These are phyloP conservation scores for Achatina immaculata DNA, from an alignment of 1,140 invertebrate genomes.

Conservation along the genomic window DNA sequence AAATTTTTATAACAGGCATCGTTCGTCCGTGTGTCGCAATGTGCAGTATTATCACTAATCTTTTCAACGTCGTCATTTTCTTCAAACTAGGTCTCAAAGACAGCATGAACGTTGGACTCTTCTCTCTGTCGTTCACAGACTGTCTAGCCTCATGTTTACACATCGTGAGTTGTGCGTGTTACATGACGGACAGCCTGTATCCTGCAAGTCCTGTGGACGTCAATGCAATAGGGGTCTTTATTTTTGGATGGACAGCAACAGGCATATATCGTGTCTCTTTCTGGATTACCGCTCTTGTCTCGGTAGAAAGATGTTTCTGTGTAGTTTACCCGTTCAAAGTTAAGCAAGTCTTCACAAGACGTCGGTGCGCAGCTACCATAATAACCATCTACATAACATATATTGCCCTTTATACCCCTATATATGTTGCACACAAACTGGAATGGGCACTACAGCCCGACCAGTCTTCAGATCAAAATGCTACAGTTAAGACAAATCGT, in stretches of 20 bases:
- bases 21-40: background rate
- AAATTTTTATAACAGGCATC: background rate
- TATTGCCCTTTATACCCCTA: background rate
- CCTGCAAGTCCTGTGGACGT: background rate
- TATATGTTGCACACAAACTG: background rate
- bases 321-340: conserved; percentile 9
- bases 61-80: background rate
- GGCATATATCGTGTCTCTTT: background rate
- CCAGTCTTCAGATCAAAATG: background rate
- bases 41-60: background rate
- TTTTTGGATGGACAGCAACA: background rate
- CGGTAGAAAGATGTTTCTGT: conserved; percentile 7
- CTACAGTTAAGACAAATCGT: background rate
- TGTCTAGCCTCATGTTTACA: background rate
- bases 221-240: background rate
- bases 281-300: conserved; percentile 9
- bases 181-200: background rate
- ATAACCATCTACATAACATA: background rate
- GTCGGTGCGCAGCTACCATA: background rate
- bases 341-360: background rate
- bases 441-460: background rate
- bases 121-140: background rate
- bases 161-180: background rate
- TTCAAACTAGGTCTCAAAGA: background rate
- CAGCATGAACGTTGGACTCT: conserved; percentile 11